A percentile compares a stretch with the other conserved stretches of the same genome.
Evolutionary conservation across 2,113 vertebrate species (phyloP).

Genomic region (Panthera leo): DNA sequence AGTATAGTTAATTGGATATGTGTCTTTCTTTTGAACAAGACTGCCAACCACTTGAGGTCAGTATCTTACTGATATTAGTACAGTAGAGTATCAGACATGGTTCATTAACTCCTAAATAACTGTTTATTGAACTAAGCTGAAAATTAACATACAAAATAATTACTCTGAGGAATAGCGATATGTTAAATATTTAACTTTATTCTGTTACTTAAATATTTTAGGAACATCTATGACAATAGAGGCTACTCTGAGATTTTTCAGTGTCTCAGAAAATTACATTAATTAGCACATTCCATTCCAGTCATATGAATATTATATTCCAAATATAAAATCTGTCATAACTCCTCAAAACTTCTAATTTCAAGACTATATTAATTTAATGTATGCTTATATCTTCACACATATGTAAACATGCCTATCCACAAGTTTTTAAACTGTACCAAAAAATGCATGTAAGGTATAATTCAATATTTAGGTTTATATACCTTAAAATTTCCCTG

Average conservation of each 20-base stretch:
- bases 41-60: background rate
- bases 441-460: constrained; percentile 33
- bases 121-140: constrained; percentile 1
- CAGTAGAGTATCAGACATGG: background rate
- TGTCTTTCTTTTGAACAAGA: background rate
- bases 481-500: background rate
- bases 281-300: constrained; percentile 23
- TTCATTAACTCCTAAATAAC: constrained; percentile 14
- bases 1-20: background rate
- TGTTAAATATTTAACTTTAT: constrained; percentile 46
- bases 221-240: background rate
- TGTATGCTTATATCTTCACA: background rate
- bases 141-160: constrained; percentile 36
- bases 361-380: background rate
- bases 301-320: background rate
- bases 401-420: background rate
- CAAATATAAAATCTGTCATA: constrained; percentile 3
- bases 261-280: constrained; percentile 18
- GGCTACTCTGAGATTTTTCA: constrained; percentile 2
- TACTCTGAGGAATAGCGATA: background rate
- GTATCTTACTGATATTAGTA: background rate
- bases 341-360: background rate
- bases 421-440: background rate
- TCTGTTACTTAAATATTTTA: constrained; percentile 49
- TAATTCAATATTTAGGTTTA: background rate